Percentiles rank a stretch among this genome's conserved stretches.
Evolutionary conservation across 2,797 vertebrate genomes (phyloP).

Genomic region (Atherinosoma microstoma): DNA sequence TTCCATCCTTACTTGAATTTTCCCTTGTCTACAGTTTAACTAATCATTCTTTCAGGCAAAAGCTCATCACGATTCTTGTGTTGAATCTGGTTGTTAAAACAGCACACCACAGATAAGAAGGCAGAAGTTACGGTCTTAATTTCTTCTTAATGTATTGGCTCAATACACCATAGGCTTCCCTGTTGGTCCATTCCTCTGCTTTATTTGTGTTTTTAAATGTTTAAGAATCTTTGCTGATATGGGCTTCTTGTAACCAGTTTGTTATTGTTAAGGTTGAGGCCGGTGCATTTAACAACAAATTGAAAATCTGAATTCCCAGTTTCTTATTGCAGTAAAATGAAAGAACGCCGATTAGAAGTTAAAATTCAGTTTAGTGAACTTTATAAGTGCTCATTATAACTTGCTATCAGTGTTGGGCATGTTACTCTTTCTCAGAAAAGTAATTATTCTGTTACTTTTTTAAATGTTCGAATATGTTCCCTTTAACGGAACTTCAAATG

Average conservation of each 20-base stretch:
- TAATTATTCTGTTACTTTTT: too few species aligned
- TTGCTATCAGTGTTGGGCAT: background rate
- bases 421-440: too few species aligned
- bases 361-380: background rate
- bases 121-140: background rate
- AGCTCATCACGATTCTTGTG: too few species aligned
- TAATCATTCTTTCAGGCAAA: too few species aligned
- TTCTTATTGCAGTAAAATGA: background rate
- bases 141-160: background rate
- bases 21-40: too few species aligned
- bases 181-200: background rate
- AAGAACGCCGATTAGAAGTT: background rate
- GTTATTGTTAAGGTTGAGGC: background rate
- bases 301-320: background rate
- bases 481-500: too few species aligned
- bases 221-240: background rate
- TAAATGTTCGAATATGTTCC: too few species aligned
- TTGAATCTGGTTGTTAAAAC: background rate
- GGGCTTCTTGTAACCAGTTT: background rate
- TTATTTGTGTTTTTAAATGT: background rate
- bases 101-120: background rate
- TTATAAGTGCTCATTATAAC: background rate
- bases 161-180: background rate
- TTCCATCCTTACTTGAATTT: too few species aligned
- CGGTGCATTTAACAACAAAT: background rate